Conservation (phyloP, 2,888 invertebrate genomes). For the Eupithecia vulgata region DNA sequence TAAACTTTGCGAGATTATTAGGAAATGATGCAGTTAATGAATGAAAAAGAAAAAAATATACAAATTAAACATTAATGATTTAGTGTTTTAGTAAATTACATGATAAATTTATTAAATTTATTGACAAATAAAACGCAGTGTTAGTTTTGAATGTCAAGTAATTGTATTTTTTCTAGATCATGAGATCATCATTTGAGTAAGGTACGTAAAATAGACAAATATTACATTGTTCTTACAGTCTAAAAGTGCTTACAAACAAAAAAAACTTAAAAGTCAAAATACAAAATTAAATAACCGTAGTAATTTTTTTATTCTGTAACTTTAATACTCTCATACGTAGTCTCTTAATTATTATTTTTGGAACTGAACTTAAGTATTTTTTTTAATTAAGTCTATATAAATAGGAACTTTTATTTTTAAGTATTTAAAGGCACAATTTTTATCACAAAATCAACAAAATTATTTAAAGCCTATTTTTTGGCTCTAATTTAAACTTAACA, state of each 20-base stretch:
- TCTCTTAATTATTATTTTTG: conserved; percentile 17
- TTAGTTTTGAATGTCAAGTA: conserved; percentile 17
- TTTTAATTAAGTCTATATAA: conserved; percentile 16
- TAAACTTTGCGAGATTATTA: conserved; percentile 13
- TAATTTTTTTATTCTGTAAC: conserved; percentile 15
- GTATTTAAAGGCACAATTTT: conserved; percentile 17
- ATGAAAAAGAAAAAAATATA: conserved; percentile 15
- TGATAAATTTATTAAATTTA: conserved; percentile 17
- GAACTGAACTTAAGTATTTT: conserved; percentile 17
- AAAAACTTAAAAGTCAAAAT: conserved; percentile 17
- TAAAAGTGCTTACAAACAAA: conserved; percentile 16
- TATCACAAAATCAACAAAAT: conserved; percentile 17
- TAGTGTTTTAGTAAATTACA: conserved; percentile 17
- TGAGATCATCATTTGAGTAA: conserved; percentile 17
- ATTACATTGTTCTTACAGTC: conserved; percentile 17
- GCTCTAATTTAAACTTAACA: conserved; percentile 15
- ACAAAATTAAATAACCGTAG: conserved; percentile 17
- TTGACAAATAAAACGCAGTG: conserved; percentile 17
- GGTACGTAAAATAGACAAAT: conserved; percentile 17
- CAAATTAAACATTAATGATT: conserved; percentile 16
- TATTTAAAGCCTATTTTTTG: conserved; percentile 14
- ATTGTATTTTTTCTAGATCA: conserved; percentile 17
- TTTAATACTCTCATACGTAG: conserved; percentile 16
- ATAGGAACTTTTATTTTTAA: conserved; percentile 17
- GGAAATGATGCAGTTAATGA: conserved; percentile 17